Base-by-base conservation (phyloP, 2,888 invertebrate genomes). In the Lochmaea capreae region DNA sequence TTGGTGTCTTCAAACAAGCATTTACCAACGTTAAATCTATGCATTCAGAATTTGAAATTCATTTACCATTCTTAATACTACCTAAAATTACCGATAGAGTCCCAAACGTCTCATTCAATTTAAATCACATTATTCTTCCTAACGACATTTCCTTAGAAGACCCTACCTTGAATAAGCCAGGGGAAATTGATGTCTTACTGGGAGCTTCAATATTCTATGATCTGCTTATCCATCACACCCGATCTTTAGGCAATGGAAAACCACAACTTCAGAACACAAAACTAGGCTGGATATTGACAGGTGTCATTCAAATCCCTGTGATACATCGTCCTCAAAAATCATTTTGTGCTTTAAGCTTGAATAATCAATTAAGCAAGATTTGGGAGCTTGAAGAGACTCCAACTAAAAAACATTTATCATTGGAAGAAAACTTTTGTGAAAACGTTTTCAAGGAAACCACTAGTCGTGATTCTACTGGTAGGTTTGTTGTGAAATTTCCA, bases 121-220 rank as follows among this genome's bases (percentile, higher is more conserved):
- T 49, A 14, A 49, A 49, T 49, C 46, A 49, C 6, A 49, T n/a
- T n/a, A 12, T 14, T n/a, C 12, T 49, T n/a, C 49, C 49, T 14
- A 49, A n/a, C 3, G n/a, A n/a, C n/a, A 52, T 52, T 52, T 14
- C 52, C 9, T 39, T 33, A 39, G 61, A 42, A 39, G n/a, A n/a
- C 14, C 39, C 61, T 33, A n/a, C 61, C 1, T 33, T 61, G 10
- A 59, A 59, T 26, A 22, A 59, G 3, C 59, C 59, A 22, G 59
- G 59, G 8, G 26, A 59, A 59, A 59, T 61, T 39, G 61, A 42
- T n/a, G 33, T 61, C 33, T 42, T 42, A n/a, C 33, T 61, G 42
- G 61, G 61, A n/a, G 61, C 39, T 1, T 26, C 39, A 4, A n/a
- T 39, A 11, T 61, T 61, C 6, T 61, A 61, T 39, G 61, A 61